phyloP scores from a whole-genome alignment of 2,113 vertebrate species.

The Acrocephalus kingi region DNA sequence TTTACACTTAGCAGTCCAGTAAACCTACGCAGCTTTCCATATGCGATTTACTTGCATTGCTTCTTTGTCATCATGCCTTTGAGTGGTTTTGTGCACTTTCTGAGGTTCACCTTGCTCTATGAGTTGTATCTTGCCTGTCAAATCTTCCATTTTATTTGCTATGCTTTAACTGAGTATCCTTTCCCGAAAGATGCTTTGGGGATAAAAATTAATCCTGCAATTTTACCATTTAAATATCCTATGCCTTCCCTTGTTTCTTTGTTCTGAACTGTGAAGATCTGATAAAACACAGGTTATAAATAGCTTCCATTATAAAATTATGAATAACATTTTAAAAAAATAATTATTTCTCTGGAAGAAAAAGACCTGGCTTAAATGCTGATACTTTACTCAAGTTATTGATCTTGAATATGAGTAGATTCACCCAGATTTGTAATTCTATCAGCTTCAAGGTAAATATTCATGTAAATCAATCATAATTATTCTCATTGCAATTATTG shows the following conservation, averaged over 20 bases:
- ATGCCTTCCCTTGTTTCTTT: background rate
- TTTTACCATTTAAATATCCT: constrained; percentile 4
- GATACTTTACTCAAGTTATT: background rate
- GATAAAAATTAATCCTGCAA: background rate
- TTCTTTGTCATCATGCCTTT: background rate
- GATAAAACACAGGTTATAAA: background rate
- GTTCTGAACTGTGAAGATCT: background rate
- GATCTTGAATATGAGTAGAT: background rate
- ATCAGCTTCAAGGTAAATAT: background rate
- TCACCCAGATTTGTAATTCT: background rate
- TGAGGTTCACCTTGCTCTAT: background rate
- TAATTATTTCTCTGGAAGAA: background rate
- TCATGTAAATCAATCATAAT: background rate
- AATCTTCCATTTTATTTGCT: background rate
- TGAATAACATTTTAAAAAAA: background rate
- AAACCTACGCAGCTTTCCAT: background rate
- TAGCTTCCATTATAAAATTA: background rate
- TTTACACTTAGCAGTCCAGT: background rate
- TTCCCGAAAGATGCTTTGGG: background rate
- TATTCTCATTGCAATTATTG: background rate
- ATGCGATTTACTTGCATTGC: background rate
- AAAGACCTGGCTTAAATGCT: background rate
- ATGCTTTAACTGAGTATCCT: background rate
- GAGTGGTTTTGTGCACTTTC: background rate
- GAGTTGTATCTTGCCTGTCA: background rate